Evolutionary conservation across 2,797 vertebrate genomes (phyloP).

Genomic region (Myotis findleyi): DNA sequence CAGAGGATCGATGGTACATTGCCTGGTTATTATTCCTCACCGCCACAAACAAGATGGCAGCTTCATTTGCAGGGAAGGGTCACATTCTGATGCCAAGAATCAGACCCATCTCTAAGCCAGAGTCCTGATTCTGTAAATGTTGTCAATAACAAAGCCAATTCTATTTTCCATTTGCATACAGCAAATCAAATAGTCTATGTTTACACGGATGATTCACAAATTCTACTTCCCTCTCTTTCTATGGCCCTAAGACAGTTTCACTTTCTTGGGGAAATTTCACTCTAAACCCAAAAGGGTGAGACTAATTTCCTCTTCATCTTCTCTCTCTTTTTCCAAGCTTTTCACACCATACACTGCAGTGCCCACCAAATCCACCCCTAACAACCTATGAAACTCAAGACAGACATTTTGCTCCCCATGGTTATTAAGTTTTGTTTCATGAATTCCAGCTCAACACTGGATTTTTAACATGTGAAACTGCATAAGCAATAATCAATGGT

Average conservation of each 20-base stretch:
- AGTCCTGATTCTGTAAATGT: neutral
- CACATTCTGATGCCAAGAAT: neutral
- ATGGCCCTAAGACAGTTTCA: neutral
- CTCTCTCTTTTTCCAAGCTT: neutral
- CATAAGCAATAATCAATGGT: neutral
- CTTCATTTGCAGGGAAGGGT: neutral
- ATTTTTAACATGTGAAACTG: neutral
- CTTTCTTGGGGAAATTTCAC: neutral
- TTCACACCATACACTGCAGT: neutral
- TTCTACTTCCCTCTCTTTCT: neutral
- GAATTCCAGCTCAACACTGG: neutral
- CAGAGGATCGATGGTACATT: neutral
- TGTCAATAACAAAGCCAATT: neutral
- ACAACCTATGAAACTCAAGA: neutral
- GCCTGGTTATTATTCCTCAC: neutral
- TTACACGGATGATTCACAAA: neutral
- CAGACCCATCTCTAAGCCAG: neutral
- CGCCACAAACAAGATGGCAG: neutral
- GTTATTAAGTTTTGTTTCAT: neutral
- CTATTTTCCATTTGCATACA: neutral
- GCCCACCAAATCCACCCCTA: neutral
- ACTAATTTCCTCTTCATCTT: neutral
- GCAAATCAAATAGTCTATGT: neutral
- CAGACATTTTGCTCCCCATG: neutral
- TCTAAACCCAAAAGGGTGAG: neutral